Base-by-base conservation (phyloP, 2,888 invertebrate genomes). In the Hybos culiciformis region DNA sequence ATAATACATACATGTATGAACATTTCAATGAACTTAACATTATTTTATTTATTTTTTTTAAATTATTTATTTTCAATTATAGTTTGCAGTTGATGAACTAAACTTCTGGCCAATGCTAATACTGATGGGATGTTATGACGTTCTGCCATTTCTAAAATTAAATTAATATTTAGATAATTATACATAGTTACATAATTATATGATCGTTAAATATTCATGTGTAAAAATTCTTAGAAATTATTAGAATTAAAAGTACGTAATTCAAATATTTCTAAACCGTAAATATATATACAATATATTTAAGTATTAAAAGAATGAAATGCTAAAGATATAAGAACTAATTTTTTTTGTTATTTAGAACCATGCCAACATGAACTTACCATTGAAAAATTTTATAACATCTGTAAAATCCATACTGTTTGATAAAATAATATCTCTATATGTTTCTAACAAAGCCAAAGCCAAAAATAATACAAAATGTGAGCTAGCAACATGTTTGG, bases 361-460 rank as follows among this genome's bases (percentile, higher is more conserved):
- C 5, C 9, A 15, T 32, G 3, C 18, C 1, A 21, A 19, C 19
- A 21, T 36, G 12, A 31, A 57, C 68, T 70, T 59, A 92, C 93
- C 93, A 68, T 94, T 96, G 61, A 94, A 96, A 68, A 96, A 96
- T 62, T 93, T 93, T 60, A 96, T 96, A 61, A 94, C 91, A 63
- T 96, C 94, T 0, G 94, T 94, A 63, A 94, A 96, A 68, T 96
- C 93, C 93, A 96, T 96, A 54, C 84, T 78, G 67, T 96, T 94
- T 41, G 90, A 85, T 33, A 96, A 71, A 48, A 96, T 92, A 54
- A 96, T 91, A 61, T 93, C 92, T 31, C 93, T 71, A 64, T 96
- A 96, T 36, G 86, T 87, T 67, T 92, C 88, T 14, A 96, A 75
- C 46, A 94, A 69, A 0, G 93, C 91, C 51, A 96, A 71, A 1